A percentile compares a stretch with the other conserved stretches of the same genome.
Conservation (phyloP, 2,113 vertebrate genomes). For the Arothron firmamentum region DNA sequence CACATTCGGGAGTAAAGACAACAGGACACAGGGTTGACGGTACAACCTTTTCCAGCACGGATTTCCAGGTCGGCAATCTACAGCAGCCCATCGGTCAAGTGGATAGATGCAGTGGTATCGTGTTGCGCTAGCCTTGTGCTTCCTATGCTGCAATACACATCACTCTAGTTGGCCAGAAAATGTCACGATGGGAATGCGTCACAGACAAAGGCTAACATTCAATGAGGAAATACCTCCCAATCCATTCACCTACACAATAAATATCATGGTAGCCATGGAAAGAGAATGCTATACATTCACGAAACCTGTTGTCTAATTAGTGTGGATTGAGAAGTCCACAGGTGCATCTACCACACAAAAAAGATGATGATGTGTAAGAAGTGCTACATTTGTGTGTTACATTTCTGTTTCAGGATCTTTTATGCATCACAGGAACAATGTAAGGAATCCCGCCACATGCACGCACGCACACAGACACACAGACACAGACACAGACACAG, state of each 20-base stretch:
- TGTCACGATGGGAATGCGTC: not conserved
- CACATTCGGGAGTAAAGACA: conserved; percentile 22
- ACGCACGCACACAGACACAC: conserved; percentile 9
- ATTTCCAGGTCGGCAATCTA: not conserved
- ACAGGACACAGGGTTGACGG: conserved; percentile 8
- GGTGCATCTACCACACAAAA: conserved; percentile 9
- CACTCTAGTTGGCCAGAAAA: not conserved
- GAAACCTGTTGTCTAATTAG: conserved; percentile 17
- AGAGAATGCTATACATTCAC: conserved; percentile 29
- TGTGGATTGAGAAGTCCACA: conserved; percentile 22
- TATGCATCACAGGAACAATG: conserved; percentile 49
- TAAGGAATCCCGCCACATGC: conserved; percentile 37
- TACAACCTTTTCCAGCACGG: not conserved
- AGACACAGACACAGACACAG: conserved; percentile 5
- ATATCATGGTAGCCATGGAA: conserved; percentile 68
- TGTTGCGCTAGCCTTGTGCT: conserved; percentile 57
- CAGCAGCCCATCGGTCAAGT: conserved; percentile 19
- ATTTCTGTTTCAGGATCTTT: conserved; percentile 19
- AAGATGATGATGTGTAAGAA: conserved; percentile 3
- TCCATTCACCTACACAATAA: conserved; percentile 28
- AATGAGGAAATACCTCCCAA: conserved; percentile 45
- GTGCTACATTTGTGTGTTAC: conserved; percentile 38
- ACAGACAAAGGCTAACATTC: not conserved
- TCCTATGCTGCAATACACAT: conserved; percentile 38
- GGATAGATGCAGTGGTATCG: conserved; percentile 36